A percentile compares a stretch with the other conserved stretches of the same genome.
Conservation (phyloP, 2,888 invertebrate species). For the Lepidochrysops patricia region DNA sequence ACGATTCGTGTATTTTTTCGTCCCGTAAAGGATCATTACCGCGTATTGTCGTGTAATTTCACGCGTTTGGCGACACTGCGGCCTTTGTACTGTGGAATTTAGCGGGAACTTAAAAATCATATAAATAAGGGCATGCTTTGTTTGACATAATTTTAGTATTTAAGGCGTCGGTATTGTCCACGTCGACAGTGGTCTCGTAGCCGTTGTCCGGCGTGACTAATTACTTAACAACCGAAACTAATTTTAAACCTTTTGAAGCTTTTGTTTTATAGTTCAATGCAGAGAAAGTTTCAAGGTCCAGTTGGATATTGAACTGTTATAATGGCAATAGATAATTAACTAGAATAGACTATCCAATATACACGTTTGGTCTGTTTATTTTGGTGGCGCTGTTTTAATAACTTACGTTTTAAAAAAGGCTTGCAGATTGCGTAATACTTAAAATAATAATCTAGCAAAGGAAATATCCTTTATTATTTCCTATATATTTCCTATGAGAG, state of each 20-base stretch:
- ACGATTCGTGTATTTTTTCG: constrained; percentile 50
- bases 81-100: constrained; percentile 56
- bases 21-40: constrained; percentile 65
- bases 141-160: constrained; percentile 33
- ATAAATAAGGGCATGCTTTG: constrained; percentile 38
- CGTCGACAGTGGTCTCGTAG: constrained; percentile 23
- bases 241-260: constrained; percentile 11
- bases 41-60: constrained; percentile 66
- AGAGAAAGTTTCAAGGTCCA: background rate
- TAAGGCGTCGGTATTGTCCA: constrained; percentile 28
- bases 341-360: background rate
- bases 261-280: background rate
- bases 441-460: background rate
- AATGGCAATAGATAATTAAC: background rate
- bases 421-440: too few relatives aligned
- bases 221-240: constrained; percentile 16
- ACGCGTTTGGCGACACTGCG: constrained; percentile 68
- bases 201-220: constrained; percentile 26
- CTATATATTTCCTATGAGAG: too few relatives aligned
- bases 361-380: too few relatives aligned
- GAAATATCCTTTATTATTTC: too few relatives aligned
- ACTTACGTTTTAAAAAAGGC: too few relatives aligned
- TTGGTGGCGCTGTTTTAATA: too few relatives aligned
- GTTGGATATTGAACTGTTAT: background rate
- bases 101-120: constrained; percentile 47